phyloP scores from a whole-genome alignment of 2,113 vertebrate genomes.

The Petroica traversi region DNA sequence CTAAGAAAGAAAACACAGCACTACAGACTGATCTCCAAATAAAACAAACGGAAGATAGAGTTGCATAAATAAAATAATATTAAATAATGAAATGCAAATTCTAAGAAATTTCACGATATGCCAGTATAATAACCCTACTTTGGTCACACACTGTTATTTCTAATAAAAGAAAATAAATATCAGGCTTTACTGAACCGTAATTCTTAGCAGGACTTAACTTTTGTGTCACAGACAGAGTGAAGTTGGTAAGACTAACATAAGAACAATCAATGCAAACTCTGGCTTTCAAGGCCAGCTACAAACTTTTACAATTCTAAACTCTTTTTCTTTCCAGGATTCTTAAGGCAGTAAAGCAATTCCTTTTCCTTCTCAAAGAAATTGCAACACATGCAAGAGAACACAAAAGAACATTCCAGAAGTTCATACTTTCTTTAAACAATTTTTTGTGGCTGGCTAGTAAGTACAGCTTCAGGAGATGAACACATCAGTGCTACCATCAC shows the following conservation, averaged over 20 bases:
- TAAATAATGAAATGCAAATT: constrained; percentile 52
- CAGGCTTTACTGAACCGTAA: neutral
- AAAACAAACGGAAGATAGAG: constrained; percentile 38
- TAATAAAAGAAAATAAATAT: constrained; percentile 35
- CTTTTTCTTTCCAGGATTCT: neutral
- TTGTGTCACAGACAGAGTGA: neutral
- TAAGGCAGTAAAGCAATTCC: neutral
- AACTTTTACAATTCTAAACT: neutral
- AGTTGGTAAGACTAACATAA: neutral
- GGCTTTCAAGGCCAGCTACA: neutral
- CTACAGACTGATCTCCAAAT: neutral
- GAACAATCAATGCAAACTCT: neutral
- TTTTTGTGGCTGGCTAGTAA: neutral
- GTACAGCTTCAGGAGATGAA: neutral
- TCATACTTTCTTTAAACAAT: neutral
- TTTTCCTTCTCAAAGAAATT: neutral
- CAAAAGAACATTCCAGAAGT: neutral
- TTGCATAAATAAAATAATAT: constrained; percentile 54
- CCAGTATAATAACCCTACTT: neutral
- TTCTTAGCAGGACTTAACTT: neutral
- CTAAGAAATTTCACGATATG: constrained; percentile 3
- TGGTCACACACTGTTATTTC: neutral
- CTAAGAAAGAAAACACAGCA: neutral
- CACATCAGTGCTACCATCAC: neutral
- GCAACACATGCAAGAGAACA: neutral